Conservation (phyloP, 2,888 invertebrate genomes). For the Trachelus tabidus region DNA sequence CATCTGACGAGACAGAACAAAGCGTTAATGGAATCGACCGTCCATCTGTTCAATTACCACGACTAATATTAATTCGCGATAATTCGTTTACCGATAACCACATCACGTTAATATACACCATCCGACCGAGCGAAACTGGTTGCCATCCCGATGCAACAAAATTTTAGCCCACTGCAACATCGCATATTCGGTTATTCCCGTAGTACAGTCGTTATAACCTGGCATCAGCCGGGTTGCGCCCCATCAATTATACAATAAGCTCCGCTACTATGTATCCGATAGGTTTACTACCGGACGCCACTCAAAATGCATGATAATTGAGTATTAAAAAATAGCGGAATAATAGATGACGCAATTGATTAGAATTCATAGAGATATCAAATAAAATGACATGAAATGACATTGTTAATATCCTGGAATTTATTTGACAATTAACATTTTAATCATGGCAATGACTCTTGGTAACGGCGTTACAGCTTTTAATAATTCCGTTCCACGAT, state of each 20-base stretch:
- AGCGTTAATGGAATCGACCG: constrained; percentile 37
- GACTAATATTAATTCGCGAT: constrained; percentile 37
- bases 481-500: not conserved
- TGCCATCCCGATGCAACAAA: not conserved
- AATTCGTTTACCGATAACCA: constrained; percentile 40
- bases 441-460: not conserved
- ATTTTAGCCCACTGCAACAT: not conserved
- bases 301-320: not conserved
- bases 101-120: constrained; percentile 25
- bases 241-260: not conserved
- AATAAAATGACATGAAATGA: too few species aligned
- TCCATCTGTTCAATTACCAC: constrained; percentile 24
- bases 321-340: not conserved
- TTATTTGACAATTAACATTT: not conserved
- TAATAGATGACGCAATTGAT: not conserved
- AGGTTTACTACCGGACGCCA: not conserved
- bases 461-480: not conserved
- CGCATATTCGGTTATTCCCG: not conserved
- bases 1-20: constrained; percentile 12
- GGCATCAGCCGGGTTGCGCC: not conserved
- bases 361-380: not conserved
- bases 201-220: not conserved
- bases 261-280: not conserved
- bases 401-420: not conserved
- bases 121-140: not conserved